phyloP scores from a whole-genome alignment of 2,888 invertebrate genomes.

The Vannuccia rotundouncinata region DNA sequence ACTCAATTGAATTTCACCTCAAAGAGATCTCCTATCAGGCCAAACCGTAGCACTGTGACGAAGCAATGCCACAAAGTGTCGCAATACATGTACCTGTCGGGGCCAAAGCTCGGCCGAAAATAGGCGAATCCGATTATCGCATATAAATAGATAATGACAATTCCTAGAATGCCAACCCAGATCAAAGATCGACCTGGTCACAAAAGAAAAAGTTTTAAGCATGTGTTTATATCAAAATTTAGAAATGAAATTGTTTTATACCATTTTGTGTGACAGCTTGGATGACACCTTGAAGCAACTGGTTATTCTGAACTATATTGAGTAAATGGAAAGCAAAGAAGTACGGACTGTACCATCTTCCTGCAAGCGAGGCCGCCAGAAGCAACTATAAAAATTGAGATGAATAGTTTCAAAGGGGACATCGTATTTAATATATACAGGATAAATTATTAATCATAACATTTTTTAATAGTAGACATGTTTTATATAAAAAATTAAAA shows the following conservation, averaged over 20 bases:
- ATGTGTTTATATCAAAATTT: too few species aligned
- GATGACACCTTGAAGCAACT: constrained; percentile 54
- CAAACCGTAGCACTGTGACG: constrained; percentile 54
- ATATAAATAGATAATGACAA: constrained; percentile 56
- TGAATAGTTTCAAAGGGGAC: too few species aligned
- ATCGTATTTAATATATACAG: too few species aligned
- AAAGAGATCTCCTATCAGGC: constrained; percentile 54
- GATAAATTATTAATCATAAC: too few species aligned
- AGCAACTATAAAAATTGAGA: constrained; percentile 47
- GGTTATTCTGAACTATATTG: constrained; percentile 57
- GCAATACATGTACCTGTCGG: constrained; percentile 51
- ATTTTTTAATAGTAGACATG: too few species aligned
- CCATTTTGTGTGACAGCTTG: constrained; percentile 57
- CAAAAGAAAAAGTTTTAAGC: not conserved
- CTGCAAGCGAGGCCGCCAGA: constrained; percentile 50
- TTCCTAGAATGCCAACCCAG: constrained; percentile 55
- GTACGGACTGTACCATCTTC: constrained; percentile 51
- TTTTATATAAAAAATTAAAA: too few species aligned
- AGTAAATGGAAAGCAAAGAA: constrained; percentile 56
- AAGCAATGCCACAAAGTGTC: constrained; percentile 55
- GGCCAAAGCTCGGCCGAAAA: constrained; percentile 53
- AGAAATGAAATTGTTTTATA: constrained; percentile 41
- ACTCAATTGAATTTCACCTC: constrained; percentile 45
- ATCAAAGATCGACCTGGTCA: constrained; percentile 52
- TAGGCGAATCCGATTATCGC: constrained; percentile 55